Evolutionary conservation across 2,113 vertebrate genomes (phyloP), one percentile per base, ranked within the genome.

Genomic region (Saccopteryx leptura): DNA sequence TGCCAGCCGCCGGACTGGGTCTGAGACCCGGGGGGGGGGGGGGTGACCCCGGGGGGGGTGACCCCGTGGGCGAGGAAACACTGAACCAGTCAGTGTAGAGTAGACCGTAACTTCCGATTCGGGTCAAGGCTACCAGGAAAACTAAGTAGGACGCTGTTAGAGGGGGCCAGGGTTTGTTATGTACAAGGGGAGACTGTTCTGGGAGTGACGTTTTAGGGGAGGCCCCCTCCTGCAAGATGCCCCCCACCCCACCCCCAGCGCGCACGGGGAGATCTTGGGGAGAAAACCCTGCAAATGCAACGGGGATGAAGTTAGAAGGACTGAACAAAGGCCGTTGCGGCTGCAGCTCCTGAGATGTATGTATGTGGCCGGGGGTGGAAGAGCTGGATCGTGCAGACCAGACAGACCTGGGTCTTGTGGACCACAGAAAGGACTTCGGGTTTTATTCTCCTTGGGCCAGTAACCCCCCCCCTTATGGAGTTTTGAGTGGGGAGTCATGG

Each of bases 251-350:
- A 14, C 15, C 39, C 39, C 39, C 39, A 39, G 39, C 39, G 39
- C 39, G 39, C 72, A 4, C 31, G 10, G 54, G 50, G 60, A 54
- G 61, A 31, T 33, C 39, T 50, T 4, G 75, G 46, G 54, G 56
- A 1, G 81, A 85, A 69, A 63, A 21, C 58, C 4, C 69, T 12
- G 28, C 9, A 0, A 50, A 68, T 60, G 83, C 65, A 26, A 33
- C 81, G 68, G 63, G 54, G 52, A 50, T 18, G 58, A 65, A 83
- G 61, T 83, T 7, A 18, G 78, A 63, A 65, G 12, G 78, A 2
- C 33, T 60, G 85, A 95, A 97, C 97, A 96, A 97, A 97, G 95
- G 82, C 96, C 56, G 79, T 56, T 79, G 96, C 97, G 79, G 63
- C 94, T 61, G 66, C 46, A 79, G 75, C 46, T 33, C 1, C 0